Evolutionary conservation across 2,888 invertebrate species (phyloP), one percentile per base, ranked within the genome.

Genomic region (Aspidiotus rigidus): DNA sequence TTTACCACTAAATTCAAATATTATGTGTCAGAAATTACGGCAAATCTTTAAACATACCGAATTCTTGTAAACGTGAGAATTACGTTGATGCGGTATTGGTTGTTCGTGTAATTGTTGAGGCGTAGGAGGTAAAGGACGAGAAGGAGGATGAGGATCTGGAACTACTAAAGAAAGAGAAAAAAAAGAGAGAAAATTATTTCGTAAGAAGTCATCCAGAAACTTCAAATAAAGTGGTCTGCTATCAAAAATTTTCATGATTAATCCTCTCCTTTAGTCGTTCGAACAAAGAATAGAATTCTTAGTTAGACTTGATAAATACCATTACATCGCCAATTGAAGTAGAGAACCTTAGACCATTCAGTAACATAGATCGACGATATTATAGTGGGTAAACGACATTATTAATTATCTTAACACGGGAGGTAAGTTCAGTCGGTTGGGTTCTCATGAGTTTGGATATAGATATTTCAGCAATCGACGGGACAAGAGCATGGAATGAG

Each of bases 31-130:
- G 2, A 28, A 28, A 28, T 28, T 28, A 28, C 28, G 5, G 28
- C 28, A 28, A 28, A 28, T 28, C 28, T 28, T 28, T 28, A 28
- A 28, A 5, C 28, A 28, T 28, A 28, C 28, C 28, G 90, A 89
- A 74, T 92, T 91, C 79, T 90, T 92, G 80, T 91, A 92, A 77
- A 90, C 85, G 78, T 90, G 89, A 62, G 90, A 89, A 77, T 88
- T 89, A 73, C 92, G 85, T 77, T 90, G 88, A 16, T 59, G 59
- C 39, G 41, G 57, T 39, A 49, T 28, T 62, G 87, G 88, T 74
- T 83, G 77, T 77, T 79, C 75, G 81, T 82, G 75, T n/a, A 59
- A 60, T 40, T 67, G 67, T 75, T 78, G 74, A 13, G 90, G 90
- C 71, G 90, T 90, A 39, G 91, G 90, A 62, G 91, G 92, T 76